Evolutionary conservation across 2,888 invertebrate species (phyloP).

Genomic region (Orthosia gothica): DNA sequence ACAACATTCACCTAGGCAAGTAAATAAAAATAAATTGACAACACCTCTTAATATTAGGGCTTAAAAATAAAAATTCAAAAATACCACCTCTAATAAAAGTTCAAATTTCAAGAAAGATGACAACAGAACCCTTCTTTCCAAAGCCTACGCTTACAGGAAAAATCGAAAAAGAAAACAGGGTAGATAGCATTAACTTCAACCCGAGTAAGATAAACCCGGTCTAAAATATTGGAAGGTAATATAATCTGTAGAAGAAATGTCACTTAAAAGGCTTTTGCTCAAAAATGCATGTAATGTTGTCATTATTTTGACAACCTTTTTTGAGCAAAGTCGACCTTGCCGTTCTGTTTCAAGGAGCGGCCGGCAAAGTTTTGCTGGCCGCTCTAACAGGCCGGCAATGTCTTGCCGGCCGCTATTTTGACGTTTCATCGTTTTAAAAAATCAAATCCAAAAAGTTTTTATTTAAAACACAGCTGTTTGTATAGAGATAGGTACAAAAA

Average conservation of each 20-base stretch:
- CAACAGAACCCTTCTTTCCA: neutral
- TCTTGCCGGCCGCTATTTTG: too few relatives aligned
- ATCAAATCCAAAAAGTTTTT: too few relatives aligned
- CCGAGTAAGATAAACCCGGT: neutral
- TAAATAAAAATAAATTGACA: neutral
- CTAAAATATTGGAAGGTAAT: neutral
- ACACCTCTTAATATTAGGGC: neutral
- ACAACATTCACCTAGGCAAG: neutral
- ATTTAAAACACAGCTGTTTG: too few relatives aligned
- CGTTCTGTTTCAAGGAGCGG: too few relatives aligned
- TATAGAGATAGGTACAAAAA: too few relatives aligned
- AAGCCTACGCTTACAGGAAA: neutral
- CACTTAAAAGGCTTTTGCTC: neutral
- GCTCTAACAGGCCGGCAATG: too few relatives aligned
- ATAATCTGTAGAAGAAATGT: slow-evolving; percentile 11
- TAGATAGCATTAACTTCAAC: neutral
- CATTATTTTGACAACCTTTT: too few relatives aligned
- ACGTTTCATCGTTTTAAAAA: too few relatives aligned
- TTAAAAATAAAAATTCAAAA: too few relatives aligned
- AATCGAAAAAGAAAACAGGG: slow-evolving; percentile 7
- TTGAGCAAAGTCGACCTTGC: too few relatives aligned
- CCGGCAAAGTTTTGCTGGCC: too few relatives aligned
- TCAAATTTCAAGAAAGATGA: neutral
- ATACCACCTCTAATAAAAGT: neutral
- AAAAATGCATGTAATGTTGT: too few relatives aligned